Conservation (phyloP, 1,140 invertebrate species). For the Planococcus citri region DNA sequence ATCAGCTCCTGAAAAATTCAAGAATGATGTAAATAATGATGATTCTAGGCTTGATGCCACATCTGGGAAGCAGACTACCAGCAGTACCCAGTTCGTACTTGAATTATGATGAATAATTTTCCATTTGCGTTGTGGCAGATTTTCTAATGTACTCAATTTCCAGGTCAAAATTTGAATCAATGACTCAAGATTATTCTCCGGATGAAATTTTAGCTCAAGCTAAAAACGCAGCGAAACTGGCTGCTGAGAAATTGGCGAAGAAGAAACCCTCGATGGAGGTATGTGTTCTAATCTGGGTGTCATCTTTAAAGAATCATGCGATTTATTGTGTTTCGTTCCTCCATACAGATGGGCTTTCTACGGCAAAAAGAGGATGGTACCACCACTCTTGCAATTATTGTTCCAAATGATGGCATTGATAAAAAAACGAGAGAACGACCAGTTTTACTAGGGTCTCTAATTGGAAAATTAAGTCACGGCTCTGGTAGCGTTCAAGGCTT, state of each 20-base stretch:
- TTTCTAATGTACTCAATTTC: neutral
- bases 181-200: conserved; percentile 63
- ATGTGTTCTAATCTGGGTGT: conserved; percentile 12
- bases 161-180: conserved; percentile 57
- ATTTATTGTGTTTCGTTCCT: neutral
- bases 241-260: conserved; percentile 47
- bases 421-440: conserved; percentile 59
- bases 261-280: conserved; percentile 41
- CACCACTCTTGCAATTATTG: conserved; percentile 77
- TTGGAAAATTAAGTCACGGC: conserved; percentile 66
- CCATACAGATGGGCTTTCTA: conserved; percentile 63
- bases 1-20: neutral
- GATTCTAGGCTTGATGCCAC: neutral
- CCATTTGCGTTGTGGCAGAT: neutral
- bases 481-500: conserved; percentile 53
- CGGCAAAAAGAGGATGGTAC: conserved; percentile 67
- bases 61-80: neutral
- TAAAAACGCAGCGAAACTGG: conserved; percentile 48
- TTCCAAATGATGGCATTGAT: conserved; percentile 58
- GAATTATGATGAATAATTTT: neutral
- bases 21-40: neutral
- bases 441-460: conserved; percentile 61
- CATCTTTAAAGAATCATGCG: neutral
- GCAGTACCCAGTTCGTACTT: neutral
- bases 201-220: conserved; percentile 67